phyloP scores from a whole-genome alignment of 2,113 vertebrate genomes.

The Dicerorhinus sumatrensis region DNA sequence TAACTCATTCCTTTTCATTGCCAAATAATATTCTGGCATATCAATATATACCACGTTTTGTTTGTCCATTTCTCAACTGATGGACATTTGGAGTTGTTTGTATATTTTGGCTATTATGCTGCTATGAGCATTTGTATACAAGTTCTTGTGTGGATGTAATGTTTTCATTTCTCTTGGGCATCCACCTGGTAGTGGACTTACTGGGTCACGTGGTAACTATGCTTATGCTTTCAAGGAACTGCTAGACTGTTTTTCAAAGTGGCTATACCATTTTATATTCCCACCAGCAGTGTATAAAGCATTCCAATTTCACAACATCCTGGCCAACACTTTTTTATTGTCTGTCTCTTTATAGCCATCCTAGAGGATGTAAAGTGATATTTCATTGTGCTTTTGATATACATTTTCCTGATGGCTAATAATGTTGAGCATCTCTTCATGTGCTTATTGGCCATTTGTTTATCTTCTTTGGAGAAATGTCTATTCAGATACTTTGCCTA shows the following conservation, averaged over 20 bases:
- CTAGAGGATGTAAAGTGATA: too few relatives aligned
- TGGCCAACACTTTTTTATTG: neutral
- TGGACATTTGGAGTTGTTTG: neutral
- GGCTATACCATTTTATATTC: neutral
- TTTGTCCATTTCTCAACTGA: neutral
- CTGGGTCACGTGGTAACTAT: neutral
- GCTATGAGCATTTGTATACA: neutral
- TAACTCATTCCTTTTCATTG: neutral
- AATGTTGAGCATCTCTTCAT: too few relatives aligned
- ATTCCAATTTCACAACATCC: neutral
- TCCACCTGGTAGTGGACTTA: neutral
- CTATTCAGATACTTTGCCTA: too few relatives aligned
- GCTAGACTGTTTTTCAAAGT: neutral
- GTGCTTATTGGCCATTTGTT: too few relatives aligned
- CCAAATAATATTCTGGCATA: neutral
- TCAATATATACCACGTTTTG: neutral
- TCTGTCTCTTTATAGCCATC: neutral
- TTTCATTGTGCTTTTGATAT: too few relatives aligned
- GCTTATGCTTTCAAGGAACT: neutral
- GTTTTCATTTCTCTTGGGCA: neutral
- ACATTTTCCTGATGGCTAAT: too few relatives aligned
- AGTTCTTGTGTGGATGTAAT: neutral
- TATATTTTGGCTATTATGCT: neutral
- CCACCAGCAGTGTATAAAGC: neutral
- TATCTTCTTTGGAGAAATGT: too few relatives aligned